Conservation (phyloP, 1,140 invertebrate genomes). For the Varroa destructor region DNA sequence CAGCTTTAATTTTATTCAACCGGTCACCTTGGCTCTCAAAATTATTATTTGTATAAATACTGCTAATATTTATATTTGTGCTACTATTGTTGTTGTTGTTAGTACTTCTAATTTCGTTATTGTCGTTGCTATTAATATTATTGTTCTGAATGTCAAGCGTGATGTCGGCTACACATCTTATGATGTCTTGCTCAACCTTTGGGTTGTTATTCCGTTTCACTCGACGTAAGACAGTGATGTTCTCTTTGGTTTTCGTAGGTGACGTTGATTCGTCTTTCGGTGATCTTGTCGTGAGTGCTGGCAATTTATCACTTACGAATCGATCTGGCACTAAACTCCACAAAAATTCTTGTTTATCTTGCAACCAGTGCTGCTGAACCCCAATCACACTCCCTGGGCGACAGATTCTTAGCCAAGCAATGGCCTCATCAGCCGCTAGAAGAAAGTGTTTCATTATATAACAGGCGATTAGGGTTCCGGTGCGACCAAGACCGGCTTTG, state of each 20-base stretch:
- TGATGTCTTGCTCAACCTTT: slow-evolving; percentile 20
- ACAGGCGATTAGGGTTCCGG: slow-evolving; percentile 46
- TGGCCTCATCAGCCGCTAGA: slow-evolving; percentile 45
- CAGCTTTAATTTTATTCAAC: slow-evolving; percentile 8
- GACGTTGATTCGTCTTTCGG: too few relatives aligned
- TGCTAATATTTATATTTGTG: too few relatives aligned
- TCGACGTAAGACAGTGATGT: background rate
- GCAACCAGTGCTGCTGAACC: slow-evolving; percentile 44
- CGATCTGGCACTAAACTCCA: background rate
- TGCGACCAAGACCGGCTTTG: slow-evolving; percentile 45
- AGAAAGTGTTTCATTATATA: slow-evolving; percentile 49
- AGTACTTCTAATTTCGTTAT: too few relatives aligned
- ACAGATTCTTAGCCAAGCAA: slow-evolving; percentile 46
- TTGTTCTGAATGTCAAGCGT: background rate
- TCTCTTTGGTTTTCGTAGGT: too few relatives aligned
- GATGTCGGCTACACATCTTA: slow-evolving; percentile 11
- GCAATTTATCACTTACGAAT: background rate
- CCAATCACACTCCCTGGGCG: slow-evolving; percentile 46
- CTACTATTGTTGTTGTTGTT: too few relatives aligned
- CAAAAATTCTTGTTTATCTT: slow-evolving; percentile 1
- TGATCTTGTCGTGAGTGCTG: too few relatives aligned
- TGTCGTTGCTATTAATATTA: too few relatives aligned
- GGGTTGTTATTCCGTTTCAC: slow-evolving; percentile 4
- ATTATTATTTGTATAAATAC: background rate
- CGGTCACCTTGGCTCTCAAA: slow-evolving; percentile 4